A percentile compares a stretch with the other conserved stretches of the same genome.
phyloP scores from a whole-genome alignment of 2,888 invertebrate genomes.

The Drosophila flavopinicola region DNA sequence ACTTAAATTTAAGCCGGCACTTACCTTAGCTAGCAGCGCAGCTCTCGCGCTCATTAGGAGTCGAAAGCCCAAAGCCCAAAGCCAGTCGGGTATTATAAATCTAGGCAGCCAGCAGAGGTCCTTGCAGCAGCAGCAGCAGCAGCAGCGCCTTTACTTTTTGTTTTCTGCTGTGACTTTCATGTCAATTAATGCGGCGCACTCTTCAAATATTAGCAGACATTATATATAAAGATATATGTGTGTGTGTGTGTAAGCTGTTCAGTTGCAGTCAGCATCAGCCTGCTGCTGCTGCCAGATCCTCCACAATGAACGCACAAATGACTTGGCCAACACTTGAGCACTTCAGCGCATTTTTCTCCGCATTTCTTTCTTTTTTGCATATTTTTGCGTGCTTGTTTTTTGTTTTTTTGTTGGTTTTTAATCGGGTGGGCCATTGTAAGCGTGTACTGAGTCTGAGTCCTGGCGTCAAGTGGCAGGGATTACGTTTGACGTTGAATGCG shows the following conservation, averaged over 20 bases:
- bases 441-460: slow-evolving; percentile 37
- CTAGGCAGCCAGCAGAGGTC: slow-evolving; percentile 17
- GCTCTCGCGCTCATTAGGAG: slow-evolving; percentile 47
- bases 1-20: slow-evolving; percentile 61
- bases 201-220: slow-evolving; percentile 79
- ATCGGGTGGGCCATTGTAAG: slow-evolving; percentile 64
- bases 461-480: slow-evolving; percentile 62
- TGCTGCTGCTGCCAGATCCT: slow-evolving; percentile 38
- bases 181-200: slow-evolving; percentile 79
- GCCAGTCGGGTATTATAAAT: slow-evolving; percentile 17
- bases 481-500: slow-evolving; percentile 75
- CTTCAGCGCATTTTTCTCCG: slow-evolving; percentile 51
- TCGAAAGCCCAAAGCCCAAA: slow-evolving; percentile 22
- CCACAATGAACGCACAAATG: slow-evolving; percentile 73
- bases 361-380: not conserved
- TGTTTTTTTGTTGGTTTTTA: slow-evolving; percentile 54
- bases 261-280: slow-evolving; percentile 52
- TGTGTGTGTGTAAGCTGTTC: slow-evolving; percentile 10
- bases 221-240: slow-evolving; percentile 26
- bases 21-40: slow-evolving; percentile 52
- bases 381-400: slow-evolving; percentile 12
- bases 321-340: slow-evolving; percentile 72
- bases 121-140: slow-evolving; percentile 6
- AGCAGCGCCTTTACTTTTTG: slow-evolving; percentile 8
- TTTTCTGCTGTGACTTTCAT: slow-evolving; percentile 40